Evolutionary conservation across 30 jellyfish, hydroid and myxozoan species (phyloP).

Genomic region (Aurelia aurita complex sp. Pacific): DNA sequence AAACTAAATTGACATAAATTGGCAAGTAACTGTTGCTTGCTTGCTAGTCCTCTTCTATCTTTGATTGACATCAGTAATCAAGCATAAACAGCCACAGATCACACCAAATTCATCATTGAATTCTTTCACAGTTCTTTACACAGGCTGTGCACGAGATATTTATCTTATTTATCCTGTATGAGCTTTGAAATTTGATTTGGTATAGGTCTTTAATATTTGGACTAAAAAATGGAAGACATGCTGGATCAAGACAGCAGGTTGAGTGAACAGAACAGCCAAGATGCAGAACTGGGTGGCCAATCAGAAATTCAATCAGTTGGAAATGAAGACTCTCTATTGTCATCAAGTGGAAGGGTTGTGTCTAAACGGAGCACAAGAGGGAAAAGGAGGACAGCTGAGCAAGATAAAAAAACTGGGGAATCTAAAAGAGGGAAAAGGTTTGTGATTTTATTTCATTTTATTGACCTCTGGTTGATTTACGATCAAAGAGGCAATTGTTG

Average conservation of each 20-base stretch:
- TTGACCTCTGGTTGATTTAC: neutral
- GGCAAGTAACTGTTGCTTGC: no score
- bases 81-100: no score
- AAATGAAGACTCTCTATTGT: constrained; percentile 28
- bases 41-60: no score
- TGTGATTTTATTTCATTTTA: neutral
- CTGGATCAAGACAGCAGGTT: constrained; percentile 57
- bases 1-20: no score
- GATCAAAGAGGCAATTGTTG: neutral
- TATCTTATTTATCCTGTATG: no score
- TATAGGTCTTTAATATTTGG: neutral
- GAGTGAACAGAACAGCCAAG: constrained; percentile 45
- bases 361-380: constrained; percentile 83
- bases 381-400: constrained; percentile 84
- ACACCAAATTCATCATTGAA: no score
- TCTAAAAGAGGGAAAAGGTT: constrained; percentile 85
- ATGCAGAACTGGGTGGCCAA: constrained; percentile 25
- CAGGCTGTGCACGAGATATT: no score
- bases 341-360: constrained; percentile 48
- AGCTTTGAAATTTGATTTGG: no score
- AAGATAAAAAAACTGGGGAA: constrained; percentile 57
- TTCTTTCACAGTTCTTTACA: no score
- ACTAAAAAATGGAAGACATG: constrained; percentile 26
- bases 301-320: constrained; percentile 51
- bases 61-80: no score